Evolutionary conservation across 1,140 invertebrate genomes (phyloP).

Genomic region (Rhopalosiphum padi): DNA sequence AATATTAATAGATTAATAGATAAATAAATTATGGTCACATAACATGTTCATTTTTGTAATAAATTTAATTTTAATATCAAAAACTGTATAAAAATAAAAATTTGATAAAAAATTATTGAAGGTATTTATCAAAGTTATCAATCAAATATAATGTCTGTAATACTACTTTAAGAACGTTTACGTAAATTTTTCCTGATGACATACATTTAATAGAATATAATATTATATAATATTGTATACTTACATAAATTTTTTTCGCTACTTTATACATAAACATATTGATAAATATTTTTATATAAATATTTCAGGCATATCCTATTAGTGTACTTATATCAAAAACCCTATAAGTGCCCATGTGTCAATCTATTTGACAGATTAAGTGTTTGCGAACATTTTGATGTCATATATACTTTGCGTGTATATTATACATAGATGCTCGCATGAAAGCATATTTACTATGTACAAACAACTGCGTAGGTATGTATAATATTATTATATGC

Average conservation of each 20-base stretch:
- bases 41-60: background rate
- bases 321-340: background rate
- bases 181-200: background rate
- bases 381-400: background rate
- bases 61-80: background rate
- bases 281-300: background rate
- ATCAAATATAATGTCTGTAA: background rate
- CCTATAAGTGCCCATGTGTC: background rate
- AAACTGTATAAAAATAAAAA: background rate
- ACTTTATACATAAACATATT: background rate
- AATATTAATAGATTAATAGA: background rate
- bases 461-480: background rate
- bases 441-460: background rate
- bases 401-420: background rate
- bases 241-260: background rate
- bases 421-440: background rate
- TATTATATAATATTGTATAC: background rate
- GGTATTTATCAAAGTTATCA: background rate
- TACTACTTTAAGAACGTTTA: background rate
- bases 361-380: conserved; percentile 20
- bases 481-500: background rate
- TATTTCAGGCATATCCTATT: background rate
- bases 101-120: background rate
- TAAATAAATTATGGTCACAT: background rate
- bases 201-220: background rate